A percentile compares a stretch with the other conserved stretches of the same genome.
These are phyloP conservation scores for Mesitornis unicolor DNA, from an alignment of 2,113 vertebrate genomes.

Conservation along the genomic window DNA sequence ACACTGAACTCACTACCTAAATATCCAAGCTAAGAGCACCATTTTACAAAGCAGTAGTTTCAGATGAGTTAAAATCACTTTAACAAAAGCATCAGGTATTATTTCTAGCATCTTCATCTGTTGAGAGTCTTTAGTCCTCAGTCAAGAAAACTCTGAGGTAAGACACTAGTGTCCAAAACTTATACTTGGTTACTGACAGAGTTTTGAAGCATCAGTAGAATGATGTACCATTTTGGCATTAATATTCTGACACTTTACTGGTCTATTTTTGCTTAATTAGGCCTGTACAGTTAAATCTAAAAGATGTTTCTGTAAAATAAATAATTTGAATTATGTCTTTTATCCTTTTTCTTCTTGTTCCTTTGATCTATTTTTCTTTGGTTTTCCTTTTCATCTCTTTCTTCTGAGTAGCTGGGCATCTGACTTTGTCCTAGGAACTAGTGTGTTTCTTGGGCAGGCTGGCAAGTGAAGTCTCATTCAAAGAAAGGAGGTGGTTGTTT, in stretches of 20 bases:
- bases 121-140: not conserved
- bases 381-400: not conserved
- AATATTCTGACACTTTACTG: not conserved
- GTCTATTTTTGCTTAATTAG: not conserved
- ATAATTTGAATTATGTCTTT: not conserved
- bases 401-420: conserved; percentile 67
- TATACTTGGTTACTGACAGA: not conserved
- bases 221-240: not conserved
- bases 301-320: not conserved
- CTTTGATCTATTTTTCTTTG: not conserved
- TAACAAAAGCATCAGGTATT: not conserved
- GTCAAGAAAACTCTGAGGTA: not conserved
- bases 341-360: not conserved
- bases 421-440: conserved; percentile 69
- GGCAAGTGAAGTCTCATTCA: conserved; percentile 68
- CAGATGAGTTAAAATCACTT: not conserved
- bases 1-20: not conserved
- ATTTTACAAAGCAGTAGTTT: not conserved
- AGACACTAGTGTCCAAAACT: not conserved
- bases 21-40: not conserved
- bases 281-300: not conserved
- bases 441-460: conserved; percentile 76
- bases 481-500: conserved; percentile 75
- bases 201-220: not conserved
- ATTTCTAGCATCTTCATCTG: not conserved